Evolutionary conservation across 2,797 vertebrate genomes (phyloP).

Genomic region (Periparus ater): DNA sequence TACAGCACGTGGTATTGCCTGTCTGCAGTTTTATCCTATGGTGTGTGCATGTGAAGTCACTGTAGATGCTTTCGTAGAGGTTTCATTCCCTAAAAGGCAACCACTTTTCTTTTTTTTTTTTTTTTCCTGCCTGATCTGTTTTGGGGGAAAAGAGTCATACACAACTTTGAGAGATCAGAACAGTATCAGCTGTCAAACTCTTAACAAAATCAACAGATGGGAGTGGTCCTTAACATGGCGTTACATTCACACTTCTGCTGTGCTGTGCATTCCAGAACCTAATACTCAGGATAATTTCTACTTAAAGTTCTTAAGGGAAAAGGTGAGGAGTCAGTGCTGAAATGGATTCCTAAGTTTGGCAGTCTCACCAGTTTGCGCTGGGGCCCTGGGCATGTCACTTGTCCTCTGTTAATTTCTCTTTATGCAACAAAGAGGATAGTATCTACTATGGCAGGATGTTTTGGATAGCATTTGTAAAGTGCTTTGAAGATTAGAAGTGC

Average conservation of each 20-base stretch:
- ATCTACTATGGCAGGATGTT: background rate
- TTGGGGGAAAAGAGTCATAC: background rate
- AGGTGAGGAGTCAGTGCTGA: background rate
- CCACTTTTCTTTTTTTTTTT: background rate
- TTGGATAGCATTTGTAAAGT: slow-evolving; percentile 17
- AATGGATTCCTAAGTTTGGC: background rate
- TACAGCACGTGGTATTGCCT: background rate
- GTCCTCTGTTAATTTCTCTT: background rate
- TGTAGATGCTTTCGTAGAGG: background rate
- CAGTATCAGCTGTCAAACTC: background rate
- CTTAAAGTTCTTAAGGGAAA: background rate
- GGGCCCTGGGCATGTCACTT: background rate
- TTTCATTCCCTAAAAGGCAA: background rate
- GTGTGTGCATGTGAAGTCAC: background rate
- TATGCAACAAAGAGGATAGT: background rate
- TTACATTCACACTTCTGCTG: background rate
- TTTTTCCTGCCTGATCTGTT: background rate
- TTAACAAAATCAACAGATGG: background rate
- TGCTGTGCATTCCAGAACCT: background rate
- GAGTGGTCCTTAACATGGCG: background rate
- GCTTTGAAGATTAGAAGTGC: slow-evolving; percentile 39
- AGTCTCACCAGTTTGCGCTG: background rate
- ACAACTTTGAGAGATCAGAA: background rate
- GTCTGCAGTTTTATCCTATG: background rate
- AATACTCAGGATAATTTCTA: background rate